Conservation (phyloP, 2,888 invertebrate genomes). For the Actias luna region DNA sequence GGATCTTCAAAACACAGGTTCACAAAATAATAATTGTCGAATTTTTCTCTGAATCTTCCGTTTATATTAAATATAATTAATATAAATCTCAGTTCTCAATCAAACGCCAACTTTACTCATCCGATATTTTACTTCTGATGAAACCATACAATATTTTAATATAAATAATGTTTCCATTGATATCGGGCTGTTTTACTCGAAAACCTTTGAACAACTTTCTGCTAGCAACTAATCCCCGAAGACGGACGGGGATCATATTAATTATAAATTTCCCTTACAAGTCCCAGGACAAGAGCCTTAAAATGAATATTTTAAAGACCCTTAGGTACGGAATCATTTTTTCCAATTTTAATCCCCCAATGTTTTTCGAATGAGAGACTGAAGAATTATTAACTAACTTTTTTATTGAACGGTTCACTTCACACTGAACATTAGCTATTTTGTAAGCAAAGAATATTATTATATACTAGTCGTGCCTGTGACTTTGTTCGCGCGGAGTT, state of each 20-base stretch:
- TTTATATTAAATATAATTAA: no score
- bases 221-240: not conserved
- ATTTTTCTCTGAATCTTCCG: not conserved
- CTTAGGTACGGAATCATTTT: not conserved
- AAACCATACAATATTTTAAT: not conserved
- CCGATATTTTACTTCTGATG: not conserved
- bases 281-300: constrained; percentile 3
- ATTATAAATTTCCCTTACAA: constrained; percentile 1
- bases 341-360: not conserved
- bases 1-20: no score
- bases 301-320: constrained; percentile 8
- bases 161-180: not conserved
- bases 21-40: no score
- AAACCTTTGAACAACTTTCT: not conserved
- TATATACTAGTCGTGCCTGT: no score
- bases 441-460: no score
- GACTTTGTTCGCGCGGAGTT: no score
- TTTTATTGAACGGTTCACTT: not conserved
- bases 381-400: not conserved
- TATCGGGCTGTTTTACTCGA: not conserved
- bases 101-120: not conserved
- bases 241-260: not conserved
- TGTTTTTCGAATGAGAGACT: not conserved
- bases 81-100: not conserved
- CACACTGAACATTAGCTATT: no score